phyloP scores from a whole-genome alignment of 2,797 vertebrate genomes.

The Cossypha heuglini region DNA sequence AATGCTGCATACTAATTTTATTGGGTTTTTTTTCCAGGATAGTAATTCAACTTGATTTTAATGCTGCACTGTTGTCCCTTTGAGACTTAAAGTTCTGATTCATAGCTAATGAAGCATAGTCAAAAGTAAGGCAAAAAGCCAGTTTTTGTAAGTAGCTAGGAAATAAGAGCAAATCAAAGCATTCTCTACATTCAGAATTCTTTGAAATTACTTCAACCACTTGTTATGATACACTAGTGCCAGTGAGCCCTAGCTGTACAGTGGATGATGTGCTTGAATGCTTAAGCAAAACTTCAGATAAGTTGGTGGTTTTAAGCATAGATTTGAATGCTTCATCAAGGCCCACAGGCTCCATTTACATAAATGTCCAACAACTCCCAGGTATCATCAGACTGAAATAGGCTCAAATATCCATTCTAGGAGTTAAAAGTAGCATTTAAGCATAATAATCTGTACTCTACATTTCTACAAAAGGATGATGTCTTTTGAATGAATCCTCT shows the following conservation, averaged over 20 bases:
- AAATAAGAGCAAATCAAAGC: constrained; percentile 5
- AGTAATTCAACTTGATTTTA: neutral
- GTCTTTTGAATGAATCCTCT: neutral
- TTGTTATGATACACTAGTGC: neutral
- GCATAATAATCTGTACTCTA: neutral
- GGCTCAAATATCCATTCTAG: neutral
- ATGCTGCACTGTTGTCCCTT: neutral
- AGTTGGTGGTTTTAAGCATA: neutral
- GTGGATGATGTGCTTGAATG: neutral
- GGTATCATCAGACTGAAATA: neutral
- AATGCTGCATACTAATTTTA: neutral
- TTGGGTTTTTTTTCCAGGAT: neutral
- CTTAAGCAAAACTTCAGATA: neutral
- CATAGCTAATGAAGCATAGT: neutral
- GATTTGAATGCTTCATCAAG: neutral
- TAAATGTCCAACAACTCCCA: neutral
- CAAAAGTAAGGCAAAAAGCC: constrained; percentile 6
- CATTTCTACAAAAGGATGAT: neutral
- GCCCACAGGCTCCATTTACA: neutral
- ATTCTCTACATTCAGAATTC: neutral
- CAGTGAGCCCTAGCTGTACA: neutral
- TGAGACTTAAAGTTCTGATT: neutral
- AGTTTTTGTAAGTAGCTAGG: neutral
- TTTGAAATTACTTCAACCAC: neutral
- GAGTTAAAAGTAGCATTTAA: neutral